Conservation (phyloP, 2,888 invertebrate genomes). For the Caenorhabditis becei region DNA sequence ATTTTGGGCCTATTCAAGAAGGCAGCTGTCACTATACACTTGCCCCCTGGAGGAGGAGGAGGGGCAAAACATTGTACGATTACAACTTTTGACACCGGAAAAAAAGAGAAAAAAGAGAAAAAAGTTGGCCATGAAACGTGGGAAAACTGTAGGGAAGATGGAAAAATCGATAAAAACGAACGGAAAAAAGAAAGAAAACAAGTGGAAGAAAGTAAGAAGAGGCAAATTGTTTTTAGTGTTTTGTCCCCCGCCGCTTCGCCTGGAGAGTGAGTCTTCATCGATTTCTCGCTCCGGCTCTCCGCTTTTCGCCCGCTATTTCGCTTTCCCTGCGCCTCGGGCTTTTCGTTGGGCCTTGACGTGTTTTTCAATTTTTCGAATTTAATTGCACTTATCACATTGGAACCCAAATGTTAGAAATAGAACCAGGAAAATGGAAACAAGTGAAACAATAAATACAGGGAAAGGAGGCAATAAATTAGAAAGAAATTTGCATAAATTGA, state of each 20-base stretch:
- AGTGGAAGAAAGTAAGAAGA: neutral
- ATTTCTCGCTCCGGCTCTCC: conserved; percentile 33
- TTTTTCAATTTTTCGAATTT: neutral
- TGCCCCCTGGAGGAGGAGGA: neutral
- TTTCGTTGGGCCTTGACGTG: neutral
- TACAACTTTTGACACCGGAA: conserved; percentile 39
- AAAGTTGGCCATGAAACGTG: neutral
- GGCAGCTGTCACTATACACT: conserved; percentile 39
- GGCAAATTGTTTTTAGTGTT: neutral
- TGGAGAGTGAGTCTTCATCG: conserved; percentile 32
- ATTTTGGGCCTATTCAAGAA: conserved; percentile 13
- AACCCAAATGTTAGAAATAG: conserved; percentile 13
- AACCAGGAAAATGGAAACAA: conserved; percentile 19
- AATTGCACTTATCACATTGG: conserved; percentile 46
- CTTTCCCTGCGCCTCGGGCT: too few relatives aligned
- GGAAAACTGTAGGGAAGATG: neutral
- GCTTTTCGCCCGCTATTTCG: conserved; percentile 11
- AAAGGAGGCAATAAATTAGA: conserved; percentile 37
- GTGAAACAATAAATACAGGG: conserved; percentile 20
- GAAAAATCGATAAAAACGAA: neutral
- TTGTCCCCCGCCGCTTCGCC: conserved; percentile 11
- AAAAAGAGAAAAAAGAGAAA: neutral
- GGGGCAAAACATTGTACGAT: conserved; percentile 25
- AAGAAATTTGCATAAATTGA: conserved; percentile 8
- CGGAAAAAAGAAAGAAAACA: neutral